Evolutionary conservation across 2,797 vertebrate species (phyloP), one percentile per base, ranked within the genome.

Genomic region (Cynodonichthys magdalenae): DNA sequence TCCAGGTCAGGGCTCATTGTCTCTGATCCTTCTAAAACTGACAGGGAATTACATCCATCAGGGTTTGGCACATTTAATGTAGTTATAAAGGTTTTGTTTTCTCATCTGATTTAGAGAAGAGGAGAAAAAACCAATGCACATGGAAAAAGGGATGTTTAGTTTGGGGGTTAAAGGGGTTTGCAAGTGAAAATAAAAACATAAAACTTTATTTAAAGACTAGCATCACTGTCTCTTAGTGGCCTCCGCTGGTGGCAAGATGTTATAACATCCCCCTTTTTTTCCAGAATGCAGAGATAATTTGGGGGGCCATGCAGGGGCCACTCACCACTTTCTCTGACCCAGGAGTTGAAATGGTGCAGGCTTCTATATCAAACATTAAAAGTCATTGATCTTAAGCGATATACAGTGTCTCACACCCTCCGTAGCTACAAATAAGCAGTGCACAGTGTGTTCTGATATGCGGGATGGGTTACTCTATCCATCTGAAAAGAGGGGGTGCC

Each of bases 351-450:
- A 77, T 69, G 71, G 83, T 85, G 87, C 79, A 89, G 86, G 79
- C 77, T 85, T 93, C 93, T 93, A 93, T 90, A 92, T 93, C 88
- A 82, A 92, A 92, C 88, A 62, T 79, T 71, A 85, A 86, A 88
- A 90, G 86, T 87, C 87, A 91, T 90, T 90, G 90, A 93, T 91
- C 90, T 88, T 63, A 57, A 71, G 80, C 79, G 88, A 91, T 92
- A 93, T 93, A 92, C 70, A 69, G 83, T 93, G 83, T 93, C 91
- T 92, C 90, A 92, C 93, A 92, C 91, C 88, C 87, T 79, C 42
- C 62, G 63, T 77, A 59, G 81, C 88, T 87, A 90, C 88, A 90
- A 92, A 93, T 93, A 93, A 89, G 84, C 78, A 75, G 74, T 89
- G 89, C 86, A 87, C 66, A 74, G 81, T 75, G 81, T 86, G 89